phyloP scores from a whole-genome alignment of 2,113 vertebrate genomes.

The Ammodytes dubius region DNA sequence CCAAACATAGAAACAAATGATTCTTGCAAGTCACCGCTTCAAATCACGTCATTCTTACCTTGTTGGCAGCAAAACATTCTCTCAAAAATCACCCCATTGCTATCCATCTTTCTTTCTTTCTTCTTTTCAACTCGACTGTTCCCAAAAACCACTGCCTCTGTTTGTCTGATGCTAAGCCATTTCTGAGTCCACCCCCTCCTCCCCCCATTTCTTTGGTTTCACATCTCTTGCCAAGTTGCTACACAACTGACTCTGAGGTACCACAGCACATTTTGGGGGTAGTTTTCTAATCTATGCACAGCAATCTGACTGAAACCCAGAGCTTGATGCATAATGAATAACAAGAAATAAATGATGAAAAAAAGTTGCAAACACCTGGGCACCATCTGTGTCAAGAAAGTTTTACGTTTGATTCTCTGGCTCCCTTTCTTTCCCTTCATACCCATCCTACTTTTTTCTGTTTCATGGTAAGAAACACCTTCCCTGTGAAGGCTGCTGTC shows the following conservation, averaged over 20 bases:
- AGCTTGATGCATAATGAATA: constrained; percentile 77
- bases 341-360: constrained; percentile 77
- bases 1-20: constrained; percentile 11
- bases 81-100: constrained; percentile 12
- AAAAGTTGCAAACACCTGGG: constrained; percentile 67
- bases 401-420: constrained; percentile 49
- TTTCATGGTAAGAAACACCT: constrained; percentile 34
- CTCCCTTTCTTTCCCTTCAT: constrained; percentile 8
- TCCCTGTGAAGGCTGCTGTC: constrained; percentile 37
- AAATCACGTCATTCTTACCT: background rate
- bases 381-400: constrained; percentile 70
- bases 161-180: constrained; percentile 67
- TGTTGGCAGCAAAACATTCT: constrained; percentile 7
- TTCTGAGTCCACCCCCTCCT: constrained; percentile 7
- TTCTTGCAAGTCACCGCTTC: constrained; percentile 13
- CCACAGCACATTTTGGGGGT: constrained; percentile 38
- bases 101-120: constrained; percentile 40
- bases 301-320: constrained; percentile 69
- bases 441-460: constrained; percentile 14
- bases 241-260: constrained; percentile 57
- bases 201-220: constrained; percentile 50
- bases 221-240: constrained; percentile 75
- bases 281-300: constrained; percentile 66
- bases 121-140: constrained; percentile 31
- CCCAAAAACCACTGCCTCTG: constrained; percentile 44